Percentiles rank a stretch among this genome's conserved stretches.
phyloP scores from a whole-genome alignment of 2,888 invertebrate species.

The Dasypogon diadema region DNA sequence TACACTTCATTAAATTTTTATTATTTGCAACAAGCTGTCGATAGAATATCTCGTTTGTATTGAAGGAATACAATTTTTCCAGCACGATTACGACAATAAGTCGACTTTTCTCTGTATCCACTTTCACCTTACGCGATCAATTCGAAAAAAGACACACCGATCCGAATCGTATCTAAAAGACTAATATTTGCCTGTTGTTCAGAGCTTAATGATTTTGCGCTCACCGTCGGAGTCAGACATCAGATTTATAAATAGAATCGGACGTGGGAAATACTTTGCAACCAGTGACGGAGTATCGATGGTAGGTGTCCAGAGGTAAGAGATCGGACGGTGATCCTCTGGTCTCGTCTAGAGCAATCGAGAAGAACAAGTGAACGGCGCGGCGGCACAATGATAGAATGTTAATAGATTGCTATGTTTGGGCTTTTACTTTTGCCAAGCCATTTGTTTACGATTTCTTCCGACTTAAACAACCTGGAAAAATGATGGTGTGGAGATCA shows the following conservation, averaged over 20 bases:
- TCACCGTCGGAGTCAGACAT: constrained; percentile 58
- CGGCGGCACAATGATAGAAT: constrained; percentile 4
- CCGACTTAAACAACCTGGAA: background rate
- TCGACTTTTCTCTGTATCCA: background rate
- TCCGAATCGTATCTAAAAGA: constrained; percentile 32
- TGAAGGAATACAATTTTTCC: background rate
- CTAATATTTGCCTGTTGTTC: constrained; percentile 24
- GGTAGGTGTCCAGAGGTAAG: constrained; percentile 1
- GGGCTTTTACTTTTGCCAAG: background rate
- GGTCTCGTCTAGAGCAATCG: constrained; percentile 6
- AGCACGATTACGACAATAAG: background rate
- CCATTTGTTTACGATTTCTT: background rate
- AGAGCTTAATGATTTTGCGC: constrained; percentile 25
- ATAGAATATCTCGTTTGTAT: background rate
- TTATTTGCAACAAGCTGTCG: background rate
- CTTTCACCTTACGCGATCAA: constrained; percentile 39
- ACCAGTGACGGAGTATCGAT: constrained; percentile 23
- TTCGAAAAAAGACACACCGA: constrained; percentile 16
- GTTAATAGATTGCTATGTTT: constrained; percentile 7
- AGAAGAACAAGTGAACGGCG: constrained; percentile 4
- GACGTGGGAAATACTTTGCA: constrained; percentile 59
- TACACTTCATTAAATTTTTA: constrained; percentile 19
- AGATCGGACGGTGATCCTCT: constrained; percentile 12
- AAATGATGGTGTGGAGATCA: background rate
- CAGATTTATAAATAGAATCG: constrained; percentile 62